Evolutionary conservation across 1,140 invertebrate genomes (phyloP).

Genomic region (Hycleus phaleratus): DNA sequence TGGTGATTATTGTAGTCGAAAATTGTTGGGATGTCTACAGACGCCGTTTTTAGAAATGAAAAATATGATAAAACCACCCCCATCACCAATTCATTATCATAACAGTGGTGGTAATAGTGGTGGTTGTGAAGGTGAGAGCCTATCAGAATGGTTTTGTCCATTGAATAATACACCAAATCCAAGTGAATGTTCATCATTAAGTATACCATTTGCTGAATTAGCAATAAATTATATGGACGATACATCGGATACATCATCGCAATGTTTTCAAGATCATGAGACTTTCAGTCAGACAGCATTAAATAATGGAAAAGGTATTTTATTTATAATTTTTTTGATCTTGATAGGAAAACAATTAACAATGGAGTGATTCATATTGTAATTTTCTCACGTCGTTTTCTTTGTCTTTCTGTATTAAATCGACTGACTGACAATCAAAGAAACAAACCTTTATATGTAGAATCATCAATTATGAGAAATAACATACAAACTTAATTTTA

Average conservation of each 20-base stretch:
- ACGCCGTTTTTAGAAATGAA: constrained; percentile 48
- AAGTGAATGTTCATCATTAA: constrained; percentile 38
- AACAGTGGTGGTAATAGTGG: not conserved
- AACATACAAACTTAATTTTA: not conserved
- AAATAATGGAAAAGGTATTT: constrained; percentile 16
- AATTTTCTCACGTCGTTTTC: no score
- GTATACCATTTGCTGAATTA: constrained; percentile 37
- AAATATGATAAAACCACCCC: constrained; percentile 47
- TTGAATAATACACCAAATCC: constrained; percentile 20
- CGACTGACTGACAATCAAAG: no score
- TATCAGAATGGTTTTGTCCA: constrained; percentile 39
- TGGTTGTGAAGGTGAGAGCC: constrained; percentile 31
- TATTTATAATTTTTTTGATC: not conserved
- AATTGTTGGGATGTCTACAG: constrained; percentile 53
- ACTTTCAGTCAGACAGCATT: constrained; percentile 17
- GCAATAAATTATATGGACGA: constrained; percentile 40
- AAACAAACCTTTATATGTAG: not conserved
- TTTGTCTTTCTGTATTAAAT: no score
- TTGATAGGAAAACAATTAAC: no score
- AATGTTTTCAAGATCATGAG: constrained; percentile 20
- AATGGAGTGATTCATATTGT: no score
- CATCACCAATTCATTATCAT: constrained; percentile 33
- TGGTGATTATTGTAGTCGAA: constrained; percentile 41
- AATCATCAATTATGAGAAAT: not conserved
- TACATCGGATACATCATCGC: constrained; percentile 30